Conservation (phyloP, 2,888 invertebrate genomes). For the Cantharis nigra region DNA sequence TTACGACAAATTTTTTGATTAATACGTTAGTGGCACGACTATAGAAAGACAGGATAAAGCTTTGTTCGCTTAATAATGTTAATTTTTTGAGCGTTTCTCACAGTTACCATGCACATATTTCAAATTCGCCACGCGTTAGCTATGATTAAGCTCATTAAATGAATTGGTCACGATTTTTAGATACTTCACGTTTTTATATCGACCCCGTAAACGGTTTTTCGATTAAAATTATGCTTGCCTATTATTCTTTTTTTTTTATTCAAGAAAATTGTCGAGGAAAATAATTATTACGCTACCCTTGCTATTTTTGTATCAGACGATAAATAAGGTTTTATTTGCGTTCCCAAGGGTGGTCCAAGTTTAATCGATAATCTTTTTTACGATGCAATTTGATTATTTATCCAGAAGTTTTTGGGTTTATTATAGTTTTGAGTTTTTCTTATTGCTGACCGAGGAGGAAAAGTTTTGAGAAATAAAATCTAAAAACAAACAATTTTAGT, state of each 20-base stretch:
- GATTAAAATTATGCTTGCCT: background rate
- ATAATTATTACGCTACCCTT: background rate
- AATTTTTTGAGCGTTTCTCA: conserved; percentile 12
- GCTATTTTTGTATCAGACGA: background rate
- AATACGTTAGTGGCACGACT: conserved; percentile 43
- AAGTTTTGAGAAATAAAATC: background rate
- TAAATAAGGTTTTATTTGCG: background rate
- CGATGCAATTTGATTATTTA: background rate
- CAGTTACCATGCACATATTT: conserved; percentile 20
- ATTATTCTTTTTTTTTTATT: background rate
- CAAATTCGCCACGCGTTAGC: conserved; percentile 8
- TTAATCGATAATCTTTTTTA: background rate
- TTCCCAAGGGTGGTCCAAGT: background rate
- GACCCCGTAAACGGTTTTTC: background rate
- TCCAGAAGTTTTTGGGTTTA: background rate
- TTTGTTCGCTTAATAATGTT: conserved; percentile 21
- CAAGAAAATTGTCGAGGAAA: background rate
- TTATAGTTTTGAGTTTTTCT: background rate
- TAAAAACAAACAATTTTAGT: conserved; percentile 1
- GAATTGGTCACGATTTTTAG: conserved; percentile 17
- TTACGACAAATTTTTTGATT: conserved; percentile 36
- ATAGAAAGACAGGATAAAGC: conserved; percentile 34
- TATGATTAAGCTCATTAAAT: conserved; percentile 20
- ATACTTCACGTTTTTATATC: conserved; percentile 10
- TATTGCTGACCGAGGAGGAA: background rate